Conservation (phyloP, 2,888 invertebrate genomes). For the Caenorhabditis sp. region DNA sequence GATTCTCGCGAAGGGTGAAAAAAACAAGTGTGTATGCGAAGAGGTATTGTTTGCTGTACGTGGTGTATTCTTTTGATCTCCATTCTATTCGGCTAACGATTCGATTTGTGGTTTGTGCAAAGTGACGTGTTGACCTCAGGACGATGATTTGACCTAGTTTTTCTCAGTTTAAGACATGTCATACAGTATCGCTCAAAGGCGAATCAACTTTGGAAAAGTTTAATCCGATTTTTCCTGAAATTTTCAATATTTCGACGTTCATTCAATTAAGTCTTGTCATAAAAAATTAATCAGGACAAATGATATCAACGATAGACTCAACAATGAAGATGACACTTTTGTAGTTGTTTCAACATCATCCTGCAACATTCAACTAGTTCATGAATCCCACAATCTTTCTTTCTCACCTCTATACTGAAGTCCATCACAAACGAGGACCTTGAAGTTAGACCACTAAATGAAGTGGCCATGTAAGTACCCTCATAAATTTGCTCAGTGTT, state of each 20-base stretch:
- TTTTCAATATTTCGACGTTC: too few relatives aligned
- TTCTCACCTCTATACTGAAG: slow-evolving; percentile 7
- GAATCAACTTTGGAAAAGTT: too few relatives aligned
- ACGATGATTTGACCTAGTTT: too few relatives aligned
- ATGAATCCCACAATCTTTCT: background rate
- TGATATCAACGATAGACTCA: background rate
- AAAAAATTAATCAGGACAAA: background rate
- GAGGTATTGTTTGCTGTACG: slow-evolving; percentile 7
- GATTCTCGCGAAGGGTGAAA: background rate
- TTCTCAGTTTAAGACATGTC: too few relatives aligned
- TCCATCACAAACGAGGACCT: background rate
- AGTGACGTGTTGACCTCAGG: background rate
- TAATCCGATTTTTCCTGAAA: too few relatives aligned
- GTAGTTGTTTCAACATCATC: background rate
- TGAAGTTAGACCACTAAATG: slow-evolving; percentile 3
- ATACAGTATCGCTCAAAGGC: too few relatives aligned
- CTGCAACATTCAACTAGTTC: background rate
- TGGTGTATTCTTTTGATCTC: slow-evolving; percentile 15
- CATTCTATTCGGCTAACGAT: background rate
- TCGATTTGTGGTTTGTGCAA: background rate
- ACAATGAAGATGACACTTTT: background rate
- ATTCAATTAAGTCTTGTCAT: background rate
- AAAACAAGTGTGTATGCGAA: slow-evolving; percentile 13
- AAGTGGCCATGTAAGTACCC: slow-evolving; percentile 35
- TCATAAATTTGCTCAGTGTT: slow-evolving; percentile 4